Evolutionary conservation across 2,888 invertebrate genomes (phyloP).

Genomic region (Melipona beecheii): DNA sequence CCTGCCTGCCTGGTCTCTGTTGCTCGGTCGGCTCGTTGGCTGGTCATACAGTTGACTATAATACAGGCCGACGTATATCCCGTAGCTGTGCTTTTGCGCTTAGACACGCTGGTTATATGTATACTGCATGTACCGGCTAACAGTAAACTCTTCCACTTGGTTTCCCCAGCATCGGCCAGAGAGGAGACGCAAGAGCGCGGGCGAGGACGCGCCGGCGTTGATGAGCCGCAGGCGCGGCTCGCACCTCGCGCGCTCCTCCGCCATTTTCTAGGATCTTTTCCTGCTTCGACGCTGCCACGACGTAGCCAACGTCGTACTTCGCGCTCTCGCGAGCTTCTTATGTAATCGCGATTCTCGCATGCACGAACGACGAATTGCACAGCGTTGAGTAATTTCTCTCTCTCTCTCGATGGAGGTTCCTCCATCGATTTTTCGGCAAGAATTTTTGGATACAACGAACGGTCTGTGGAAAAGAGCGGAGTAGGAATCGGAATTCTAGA

Average conservation of each 20-base stretch:
- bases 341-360: slow-evolving; percentile 3
- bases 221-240: slow-evolving; percentile 41
- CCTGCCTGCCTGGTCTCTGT: not conserved
- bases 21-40: slow-evolving; percentile 46
- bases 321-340: not conserved
- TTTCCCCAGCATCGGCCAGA: slow-evolving; percentile 39
- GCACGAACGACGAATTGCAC: not conserved
- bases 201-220: slow-evolving; percentile 35
- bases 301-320: not conserved
- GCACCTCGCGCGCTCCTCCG: slow-evolving; percentile 1
- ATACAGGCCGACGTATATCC: slow-evolving; percentile 19
- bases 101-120: slow-evolving; percentile 35
- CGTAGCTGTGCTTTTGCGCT: slow-evolving; percentile 28
- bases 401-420: fast-evolving
- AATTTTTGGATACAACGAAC: too few species aligned
- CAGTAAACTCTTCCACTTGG: slow-evolving; percentile 68
- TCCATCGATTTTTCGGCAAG: too few species aligned
- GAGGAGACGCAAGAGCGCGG: slow-evolving; percentile 3
- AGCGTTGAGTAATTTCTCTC: not conserved
- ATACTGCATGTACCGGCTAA: slow-evolving; percentile 55
- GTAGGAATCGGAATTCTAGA: too few species aligned
- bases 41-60: slow-evolving; percentile 37
- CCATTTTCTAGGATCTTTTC: slow-evolving; percentile 46
- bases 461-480: too few species aligned
- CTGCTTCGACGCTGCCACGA: not conserved